Evolutionary conservation across 2,797 vertebrate species (phyloP).

Genomic region (Darevskia mixta): DNA sequence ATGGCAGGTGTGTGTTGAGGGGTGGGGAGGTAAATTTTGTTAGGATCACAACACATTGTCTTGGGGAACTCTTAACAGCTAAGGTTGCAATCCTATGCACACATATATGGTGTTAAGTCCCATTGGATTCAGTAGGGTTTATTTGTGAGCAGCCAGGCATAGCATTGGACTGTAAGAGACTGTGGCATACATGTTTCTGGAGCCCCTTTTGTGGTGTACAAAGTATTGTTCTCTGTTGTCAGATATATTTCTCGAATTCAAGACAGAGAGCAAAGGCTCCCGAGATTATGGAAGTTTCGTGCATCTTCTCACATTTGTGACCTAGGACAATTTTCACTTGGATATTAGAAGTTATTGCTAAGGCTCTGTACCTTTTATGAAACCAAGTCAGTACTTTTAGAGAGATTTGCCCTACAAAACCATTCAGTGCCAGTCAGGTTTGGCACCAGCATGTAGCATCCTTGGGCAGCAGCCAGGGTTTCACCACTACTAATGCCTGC

Average conservation of each 20-base stretch:
- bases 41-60: neutral
- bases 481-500: too few species aligned
- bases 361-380: neutral
- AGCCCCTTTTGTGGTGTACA: neutral
- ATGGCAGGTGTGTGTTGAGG: too few species aligned
- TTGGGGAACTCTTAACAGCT: neutral
- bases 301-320: neutral
- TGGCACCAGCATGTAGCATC: too few species aligned
- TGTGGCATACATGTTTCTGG: too few species aligned
- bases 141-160: neutral
- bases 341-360: neutral
- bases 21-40: too few species aligned
- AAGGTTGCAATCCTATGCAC: too few species aligned
- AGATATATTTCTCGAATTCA: neutral
- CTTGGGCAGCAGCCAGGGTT: too few species aligned
- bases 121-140: too few species aligned
- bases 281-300: neutral
- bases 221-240: neutral
- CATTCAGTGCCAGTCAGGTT: too few species aligned
- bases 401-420: neutral
- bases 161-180: neutral
- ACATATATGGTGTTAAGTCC: too few species aligned
- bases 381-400: neutral
- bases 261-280: neutral
- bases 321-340: neutral